Base-by-base conservation (phyloP, 2,888 invertebrate genomes). In the Dendrolimus houi region DNA sequence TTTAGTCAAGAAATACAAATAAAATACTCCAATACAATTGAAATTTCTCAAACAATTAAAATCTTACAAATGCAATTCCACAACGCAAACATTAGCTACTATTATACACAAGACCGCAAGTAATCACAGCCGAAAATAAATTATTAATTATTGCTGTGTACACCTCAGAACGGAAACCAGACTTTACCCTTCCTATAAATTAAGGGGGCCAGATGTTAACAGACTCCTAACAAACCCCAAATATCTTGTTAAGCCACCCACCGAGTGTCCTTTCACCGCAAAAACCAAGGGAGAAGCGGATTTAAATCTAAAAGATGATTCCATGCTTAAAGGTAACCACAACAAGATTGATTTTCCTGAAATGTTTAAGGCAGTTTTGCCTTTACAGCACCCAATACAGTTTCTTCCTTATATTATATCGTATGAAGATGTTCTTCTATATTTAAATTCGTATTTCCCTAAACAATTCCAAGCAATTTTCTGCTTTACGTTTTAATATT, bases 181-280 rank as follows among this genome's bases (percentile, higher is more conserved):
- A 83, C 73, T 82, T 78, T 81, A 88, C 88, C 87, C 88, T 87
- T 86, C 82, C 81, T 74, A 81, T 85, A 83, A 85, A 85, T 85
- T 86, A 82, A 64, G 72, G 77, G 82, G 80, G 79, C 85, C 87
- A 88, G 87, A 87, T 89, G 89, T 85, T 85, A 82, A 85, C 86
- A 83, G 85, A 85, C 81, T 84, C 72, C 71, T 74, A 29, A 78
- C 85, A 85, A 83, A 82, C 88, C 89, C 83, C 86, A 85, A 89
- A 88, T 85, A 86, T 85, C 86, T 83, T 86, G 85, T 87, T 79
- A 80, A 84, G 77, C 86, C 84, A 85, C 89, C 88, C 87, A 81
- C 85, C 72, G 73, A 71, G 72, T 77, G 70, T 74, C 74, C 64
- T 68, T 65, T 68, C 69, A 74, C 75, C 75, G 77, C 76, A 75